A percentile compares a stretch with the other conserved stretches of the same genome.
These are phyloP conservation scores for Gadus macrocephalus DNA, from an alignment of 2,113 vertebrate species.

Conservation along the genomic window DNA sequence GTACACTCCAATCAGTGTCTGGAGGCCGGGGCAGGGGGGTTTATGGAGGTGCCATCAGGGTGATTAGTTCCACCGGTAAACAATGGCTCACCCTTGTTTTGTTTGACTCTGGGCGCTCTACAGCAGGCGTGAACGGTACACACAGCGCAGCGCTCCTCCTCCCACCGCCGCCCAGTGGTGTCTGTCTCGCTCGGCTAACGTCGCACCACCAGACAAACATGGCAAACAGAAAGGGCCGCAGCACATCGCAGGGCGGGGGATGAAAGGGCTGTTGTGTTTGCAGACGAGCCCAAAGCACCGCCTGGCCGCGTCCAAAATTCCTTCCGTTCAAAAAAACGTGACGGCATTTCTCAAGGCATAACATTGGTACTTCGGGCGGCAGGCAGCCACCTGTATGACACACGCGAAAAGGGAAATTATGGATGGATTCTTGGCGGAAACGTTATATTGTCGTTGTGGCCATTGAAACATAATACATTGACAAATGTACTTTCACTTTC, in stretches of 20 bases:
- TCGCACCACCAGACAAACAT: slow-evolving; percentile 67
- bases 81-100: slow-evolving; percentile 67
- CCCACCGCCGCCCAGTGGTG: slow-evolving; percentile 63
- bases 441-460: no score
- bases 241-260: slow-evolving; percentile 53
- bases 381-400: slow-evolving; percentile 44
- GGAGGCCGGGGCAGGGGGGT: slow-evolving; percentile 61
- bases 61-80: slow-evolving; percentile 74
- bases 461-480: no score
- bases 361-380: slow-evolving; percentile 27
- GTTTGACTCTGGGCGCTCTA: slow-evolving; percentile 65
- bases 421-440: no score
- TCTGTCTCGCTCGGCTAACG: slow-evolving; percentile 68
- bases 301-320: slow-evolving; percentile 49
- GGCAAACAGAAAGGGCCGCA: slow-evolving; percentile 56
- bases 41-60: slow-evolving; percentile 72
- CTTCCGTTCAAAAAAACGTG: slow-evolving; percentile 31
- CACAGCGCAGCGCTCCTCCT: slow-evolving; percentile 54
- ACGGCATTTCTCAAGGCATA: slow-evolving; percentile 55
- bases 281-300: slow-evolving; percentile 43
- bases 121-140: slow-evolving; percentile 63
- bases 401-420: slow-evolving; percentile 37
- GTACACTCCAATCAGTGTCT: slow-evolving; percentile 69
- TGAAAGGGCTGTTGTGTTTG: slow-evolving; percentile 58
- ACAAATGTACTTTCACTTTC: no score